Base-by-base conservation (phyloP, 2,113 vertebrate genomes). In the Halcyon malimbica region DNA sequence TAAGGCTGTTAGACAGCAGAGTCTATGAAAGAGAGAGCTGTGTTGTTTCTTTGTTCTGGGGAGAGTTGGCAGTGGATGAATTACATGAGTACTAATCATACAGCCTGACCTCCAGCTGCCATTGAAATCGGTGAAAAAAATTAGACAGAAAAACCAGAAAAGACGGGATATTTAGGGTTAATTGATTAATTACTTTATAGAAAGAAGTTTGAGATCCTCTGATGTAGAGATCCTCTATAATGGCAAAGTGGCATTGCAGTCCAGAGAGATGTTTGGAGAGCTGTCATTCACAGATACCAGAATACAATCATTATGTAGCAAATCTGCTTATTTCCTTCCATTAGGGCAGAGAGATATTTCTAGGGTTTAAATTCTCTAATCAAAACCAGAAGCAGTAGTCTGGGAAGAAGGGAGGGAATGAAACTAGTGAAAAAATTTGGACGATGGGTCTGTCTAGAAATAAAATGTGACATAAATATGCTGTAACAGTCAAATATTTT, bases 41-140 rank as follows among this genome's bases (percentile, higher is more conserved):
- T 77, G 70, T 77, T 1, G 0, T 21, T 63, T 69, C 84, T 90
- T 92, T 81, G 35, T 89, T 93, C 85, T 88, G 64, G n/a, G 37
- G 13, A 85, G 37, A 88, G 41, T 41, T 67, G 46, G 39, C 64
- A 71, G 35, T 83, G 79, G 73, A 81, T 76, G 70, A 90, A 95
- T 94, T 86, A 64, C 56, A 53, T 26, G 56, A 74, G 88, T 25
- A 31, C 56, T 89, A 89, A 93, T 83, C 31, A 54, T 50, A 41
- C 13, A 71, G 35, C 6, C 39, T 0, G 16, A 92, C 90, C 83
- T 94, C 63, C 68, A 90, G 18, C 5, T 92, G 82, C 68, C 79
- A 93, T 68, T 94, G 93, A 96, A 90, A 96, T 83, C 9, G 48
- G 35, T 64, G 35, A 17, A 79, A 73, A 84, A 76, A 25, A 17